A percentile compares a stretch with the other conserved stretches of the same genome.
Conservation (phyloP, 2,113 vertebrate genomes). For the Cettia cetti region DNA sequence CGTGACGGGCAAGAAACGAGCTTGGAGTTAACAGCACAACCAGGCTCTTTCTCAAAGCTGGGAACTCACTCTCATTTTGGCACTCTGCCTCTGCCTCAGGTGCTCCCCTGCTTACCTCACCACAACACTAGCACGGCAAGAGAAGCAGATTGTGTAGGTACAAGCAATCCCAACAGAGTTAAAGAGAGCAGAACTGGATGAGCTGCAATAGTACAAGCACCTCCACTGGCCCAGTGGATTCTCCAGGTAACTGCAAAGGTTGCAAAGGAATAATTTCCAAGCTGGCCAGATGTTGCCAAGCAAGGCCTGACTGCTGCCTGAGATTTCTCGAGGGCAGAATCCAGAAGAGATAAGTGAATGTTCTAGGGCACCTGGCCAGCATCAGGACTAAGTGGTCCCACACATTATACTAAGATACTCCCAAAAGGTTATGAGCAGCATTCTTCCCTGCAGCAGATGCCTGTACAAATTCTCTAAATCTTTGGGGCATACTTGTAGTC, state of each 20-base stretch:
- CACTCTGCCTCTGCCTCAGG: not conserved
- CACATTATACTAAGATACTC: not conserved
- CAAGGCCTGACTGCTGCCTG: not conserved
- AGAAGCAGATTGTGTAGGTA: not conserved
- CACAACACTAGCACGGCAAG: not conserved
- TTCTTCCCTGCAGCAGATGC: not conserved
- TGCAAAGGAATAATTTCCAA: not conserved
- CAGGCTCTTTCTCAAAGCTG: not conserved
- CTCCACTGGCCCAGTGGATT: not conserved
- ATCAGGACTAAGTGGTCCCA: not conserved
- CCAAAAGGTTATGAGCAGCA: not conserved
- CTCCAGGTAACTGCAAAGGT: not conserved
- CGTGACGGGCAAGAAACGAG: fast-evolving
- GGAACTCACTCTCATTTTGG: not conserved
- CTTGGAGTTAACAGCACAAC: not conserved
- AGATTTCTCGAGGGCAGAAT: not conserved
- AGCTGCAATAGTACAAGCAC: not conserved
- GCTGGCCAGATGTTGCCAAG: not conserved
- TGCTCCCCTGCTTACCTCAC: not conserved
- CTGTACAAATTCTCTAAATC: not conserved
- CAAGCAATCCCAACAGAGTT: not conserved
- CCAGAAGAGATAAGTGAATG: not conserved
- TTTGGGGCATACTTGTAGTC: not conserved
- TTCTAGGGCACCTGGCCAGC: not conserved
- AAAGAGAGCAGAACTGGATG: not conserved